Base-by-base conservation (phyloP, 2,113 vertebrate species). In the Hippocampus comes region DNA sequence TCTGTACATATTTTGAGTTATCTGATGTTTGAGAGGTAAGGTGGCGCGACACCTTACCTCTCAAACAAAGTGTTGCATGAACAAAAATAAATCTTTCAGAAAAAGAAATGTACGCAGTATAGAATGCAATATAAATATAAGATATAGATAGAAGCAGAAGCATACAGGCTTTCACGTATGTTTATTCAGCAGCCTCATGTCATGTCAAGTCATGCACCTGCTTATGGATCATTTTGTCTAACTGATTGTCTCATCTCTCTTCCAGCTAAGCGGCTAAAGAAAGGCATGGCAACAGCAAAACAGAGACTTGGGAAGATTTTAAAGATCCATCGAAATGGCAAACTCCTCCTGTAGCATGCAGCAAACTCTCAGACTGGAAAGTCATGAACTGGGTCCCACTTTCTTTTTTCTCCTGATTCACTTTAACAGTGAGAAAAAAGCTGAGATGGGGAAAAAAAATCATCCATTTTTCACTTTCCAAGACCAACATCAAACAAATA, bases 231-330 rank as follows among this genome's bases (percentile, higher is more conserved):
- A 56, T 10, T 23, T n/a, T 63, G 63, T 71, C 72, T 51, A 20
- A 63, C n/a, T 55, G 25, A 11, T 57, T 70, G 43, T 73, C 71
- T 74, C 61, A 63, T 78, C 67, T 77, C 85, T 77, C n/a, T 68
- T 85, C 20, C 91, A 98, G 97, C 96, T 59, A 99, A 99, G 92
- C 94, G 96, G 88, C 94, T 96, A 92, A 98, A 96, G 95, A 99
- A 99, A 94, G 97, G 97, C 88, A 98, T 99, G 97, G 97, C 97
- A 48, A 99, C 97, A 18, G 97, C 97, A 89, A 99, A 99, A 93
- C 97, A 99, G 92, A 96, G 97, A 95, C 97, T 99, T 70, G 96
- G 97, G 90, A 99, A 98, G 94, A 99, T 99, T 90, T 92, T 99
- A 94, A 99, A 99, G 93, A 99, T 99, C 87, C 97, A 98, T 90